Evolutionary conservation across 2,113 vertebrate genomes (phyloP).

Genomic region (Chloropsis cyanopogon): DNA sequence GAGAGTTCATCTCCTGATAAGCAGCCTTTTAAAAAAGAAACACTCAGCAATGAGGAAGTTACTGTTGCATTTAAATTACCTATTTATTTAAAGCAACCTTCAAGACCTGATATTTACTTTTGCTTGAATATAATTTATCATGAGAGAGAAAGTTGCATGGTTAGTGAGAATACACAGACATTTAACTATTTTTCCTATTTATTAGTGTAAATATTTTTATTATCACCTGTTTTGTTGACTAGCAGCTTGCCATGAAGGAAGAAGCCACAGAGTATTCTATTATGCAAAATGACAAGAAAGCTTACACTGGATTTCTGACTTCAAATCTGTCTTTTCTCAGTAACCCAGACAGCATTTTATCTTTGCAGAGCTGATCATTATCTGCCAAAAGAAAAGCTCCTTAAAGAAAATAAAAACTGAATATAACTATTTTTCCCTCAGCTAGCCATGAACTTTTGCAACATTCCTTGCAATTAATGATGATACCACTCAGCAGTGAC

Average conservation of each 20-base stretch:
- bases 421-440: neutral
- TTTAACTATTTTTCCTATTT: slow-evolving; percentile 42
- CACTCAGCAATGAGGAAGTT: slow-evolving; percentile 29
- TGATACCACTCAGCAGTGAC: neutral
- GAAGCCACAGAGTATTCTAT: neutral
- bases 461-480: neutral
- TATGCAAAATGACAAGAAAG: slow-evolving; percentile 34
- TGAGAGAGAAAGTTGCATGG: slow-evolving; percentile 34
- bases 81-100: slow-evolving; percentile 72
- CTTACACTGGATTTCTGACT: slow-evolving; percentile 14
- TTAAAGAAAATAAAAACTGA: neutral
- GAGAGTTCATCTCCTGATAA: slow-evolving; percentile 26
- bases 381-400: neutral
- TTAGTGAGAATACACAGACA: slow-evolving; percentile 27
- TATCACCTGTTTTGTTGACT: slow-evolving; percentile 4
- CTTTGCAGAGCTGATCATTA: neutral
- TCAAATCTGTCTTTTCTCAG: slow-evolving; percentile 16
- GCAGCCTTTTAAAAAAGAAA: slow-evolving; percentile 40
- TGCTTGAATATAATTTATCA: slow-evolving; percentile 55
- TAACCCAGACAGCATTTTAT: slow-evolving; percentile 1
- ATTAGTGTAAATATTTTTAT: slow-evolving; percentile 59
- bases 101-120: slow-evolving; percentile 55
- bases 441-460: neutral
- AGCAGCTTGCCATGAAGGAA: neutral
- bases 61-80: slow-evolving; percentile 70